Base-by-base conservation (phyloP, 2,888 invertebrate genomes). In the Phragmatobia fuliginosa region DNA sequence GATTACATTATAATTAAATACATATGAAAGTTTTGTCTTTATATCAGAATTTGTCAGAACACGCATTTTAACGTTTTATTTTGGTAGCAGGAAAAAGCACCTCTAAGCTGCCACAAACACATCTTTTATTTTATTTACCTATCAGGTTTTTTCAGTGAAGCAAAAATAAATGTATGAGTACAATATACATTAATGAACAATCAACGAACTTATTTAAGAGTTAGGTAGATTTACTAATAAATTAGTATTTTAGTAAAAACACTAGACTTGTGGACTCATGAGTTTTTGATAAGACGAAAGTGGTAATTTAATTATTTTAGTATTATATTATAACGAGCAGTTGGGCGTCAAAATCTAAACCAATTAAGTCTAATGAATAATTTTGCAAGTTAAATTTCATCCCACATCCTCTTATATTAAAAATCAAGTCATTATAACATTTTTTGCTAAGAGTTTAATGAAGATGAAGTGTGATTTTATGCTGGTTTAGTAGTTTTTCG, bases 331-430 rank as follows among this genome's bases (percentile, higher is more conserved):
- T 31, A 28, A 25, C 21, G n/a, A 36, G 56, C 25, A 62, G 52
- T 14, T 67, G 38, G 67, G 31, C 38, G 59, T 56, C 38, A 36
- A 41, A 68, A 62, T 49, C 11, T 49, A 49, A 62, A 41, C 36
- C 18, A 28, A 41, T 67, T 67, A 67, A 62, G 38, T 31, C 33
- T 62, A 61, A 56, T 68, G 62, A 45, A 41, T 31, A 41, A 11
- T 49, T 68, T 68, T 21, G 45, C 41, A 63, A 38, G 25, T 49
- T 41, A 56, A 63, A 33, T 56, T 63, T 63, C 38, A 45, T 36
- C 8, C 25, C 32, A 31, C 52, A 25, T 28, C 25, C n/a, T n/a
- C n/a, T n/a, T 56, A 56, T 28, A 25, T 25, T 56, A 56, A 63
- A 31, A 63, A 21, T 38, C 25, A 32, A 49, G 21, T n/a, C 45